Conservation (phyloP, 2,113 vertebrate genomes). For the Cervus canadensis region DNA sequence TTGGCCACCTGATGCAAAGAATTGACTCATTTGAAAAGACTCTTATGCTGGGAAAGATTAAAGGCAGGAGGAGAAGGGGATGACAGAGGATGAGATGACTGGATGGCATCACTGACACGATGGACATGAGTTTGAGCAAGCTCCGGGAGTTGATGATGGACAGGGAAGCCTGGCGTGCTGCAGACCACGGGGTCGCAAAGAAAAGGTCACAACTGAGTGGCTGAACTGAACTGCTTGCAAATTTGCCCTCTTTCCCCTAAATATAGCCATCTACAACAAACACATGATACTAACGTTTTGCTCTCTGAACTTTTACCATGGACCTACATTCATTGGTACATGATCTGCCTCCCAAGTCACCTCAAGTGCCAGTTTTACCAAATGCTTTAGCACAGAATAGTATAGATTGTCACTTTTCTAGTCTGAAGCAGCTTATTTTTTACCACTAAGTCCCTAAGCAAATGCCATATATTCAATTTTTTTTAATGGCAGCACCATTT, state of each 20-base stretch:
- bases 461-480: neutral
- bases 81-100: neutral
- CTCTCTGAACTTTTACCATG: neutral
- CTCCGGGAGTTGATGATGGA: neutral
- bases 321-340: neutral
- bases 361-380: neutral
- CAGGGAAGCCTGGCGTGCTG: neutral
- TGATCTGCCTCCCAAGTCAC: neutral
- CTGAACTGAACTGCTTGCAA: neutral
- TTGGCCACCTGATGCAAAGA: neutral
- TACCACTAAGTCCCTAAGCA: neutral
- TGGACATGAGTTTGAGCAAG: neutral
- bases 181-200: neutral
- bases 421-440: neutral
- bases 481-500: neutral
- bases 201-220: neutral
- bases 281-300: neutral
- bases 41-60: neutral
- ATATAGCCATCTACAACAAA: neutral
- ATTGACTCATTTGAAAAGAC: neutral
- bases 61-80: neutral
- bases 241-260: neutral
- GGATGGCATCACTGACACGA: fast-evolving
- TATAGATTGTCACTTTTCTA: neutral
- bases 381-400: neutral